phyloP scores from a whole-genome alignment of 2,113 vertebrate species.

The Ornithorhynchus anatinus region DNA sequence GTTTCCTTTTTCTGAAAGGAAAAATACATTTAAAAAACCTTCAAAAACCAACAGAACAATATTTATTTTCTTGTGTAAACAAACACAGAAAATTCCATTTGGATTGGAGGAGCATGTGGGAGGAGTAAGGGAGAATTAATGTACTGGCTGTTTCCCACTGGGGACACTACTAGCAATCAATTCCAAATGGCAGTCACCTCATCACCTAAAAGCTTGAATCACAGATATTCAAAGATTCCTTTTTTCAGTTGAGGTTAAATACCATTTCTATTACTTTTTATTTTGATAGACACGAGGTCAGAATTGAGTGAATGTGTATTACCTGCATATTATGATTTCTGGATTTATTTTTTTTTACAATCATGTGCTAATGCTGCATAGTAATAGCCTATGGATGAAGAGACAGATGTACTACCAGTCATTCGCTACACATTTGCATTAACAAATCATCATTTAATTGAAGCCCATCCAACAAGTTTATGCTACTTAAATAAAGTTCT shows the following conservation, averaged over 20 bases:
- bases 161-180: slow-evolving; percentile 66
- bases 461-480: slow-evolving; percentile 85
- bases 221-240: slow-evolving; percentile 56
- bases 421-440: slow-evolving; percentile 80
- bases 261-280: slow-evolving; percentile 70
- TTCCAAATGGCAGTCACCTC: slow-evolving; percentile 62
- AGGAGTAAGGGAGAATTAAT: slow-evolving; percentile 64
- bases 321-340: slow-evolving; percentile 76
- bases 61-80: slow-evolving; percentile 63
- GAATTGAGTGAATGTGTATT: slow-evolving; percentile 78
- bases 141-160: slow-evolving; percentile 50
- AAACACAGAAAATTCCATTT: slow-evolving; percentile 50
- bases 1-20: slow-evolving; percentile 18
- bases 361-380: slow-evolving; percentile 75
- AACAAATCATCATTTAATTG: slow-evolving; percentile 87
- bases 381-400: slow-evolving; percentile 81
- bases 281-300: slow-evolving; percentile 78
- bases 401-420: slow-evolving; percentile 82
- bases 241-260: slow-evolving; percentile 66
- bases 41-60: slow-evolving; percentile 42
- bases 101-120: slow-evolving; percentile 54
- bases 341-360: slow-evolving; percentile 78
- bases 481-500: slow-evolving; percentile 84
- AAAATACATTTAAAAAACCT: neutral
- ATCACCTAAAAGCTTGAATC: slow-evolving; percentile 69